A percentile compares a stretch with the other conserved stretches of the same genome.
Evolutionary conservation across 2,113 vertebrate species (phyloP).

Genomic region (Neotragus pygmaeus): DNA sequence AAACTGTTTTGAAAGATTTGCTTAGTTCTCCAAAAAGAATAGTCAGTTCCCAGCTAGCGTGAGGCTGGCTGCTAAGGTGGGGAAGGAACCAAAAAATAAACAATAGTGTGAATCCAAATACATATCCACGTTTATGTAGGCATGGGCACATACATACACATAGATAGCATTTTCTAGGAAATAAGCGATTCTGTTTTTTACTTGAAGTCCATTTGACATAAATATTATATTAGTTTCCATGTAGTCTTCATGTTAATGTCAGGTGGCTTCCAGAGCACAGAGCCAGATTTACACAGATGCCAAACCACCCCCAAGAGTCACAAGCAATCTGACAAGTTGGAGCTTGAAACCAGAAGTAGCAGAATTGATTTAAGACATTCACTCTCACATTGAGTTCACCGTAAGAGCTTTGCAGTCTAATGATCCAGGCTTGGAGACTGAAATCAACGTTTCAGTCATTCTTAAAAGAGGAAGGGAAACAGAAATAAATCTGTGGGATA

Average conservation of each 20-base stretch:
- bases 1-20: slow-evolving; percentile 45
- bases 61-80: background rate
- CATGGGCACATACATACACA: background rate
- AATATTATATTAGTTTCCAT: background rate
- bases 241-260: background rate
- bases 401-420: background rate
- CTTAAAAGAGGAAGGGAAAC: rapidly evolving
- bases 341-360: slow-evolving; percentile 9
- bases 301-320: background rate
- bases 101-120: background rate
- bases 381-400: background rate
- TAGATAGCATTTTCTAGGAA: background rate
- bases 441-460: background rate
- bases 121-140: background rate
- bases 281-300: background rate
- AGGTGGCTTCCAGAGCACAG: background rate
- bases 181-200: background rate
- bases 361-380: slow-evolving; percentile 25
- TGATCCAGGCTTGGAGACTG: background rate
- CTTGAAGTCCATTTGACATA: background rate
- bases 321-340: background rate
- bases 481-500: background rate
- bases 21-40: slow-evolving; percentile 63
- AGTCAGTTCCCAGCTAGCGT: background rate
- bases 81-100: background rate